These are phyloP conservation scores for Buteo buteo DNA, from an alignment of 2,113 vertebrate species.

Conservation along the genomic window DNA sequence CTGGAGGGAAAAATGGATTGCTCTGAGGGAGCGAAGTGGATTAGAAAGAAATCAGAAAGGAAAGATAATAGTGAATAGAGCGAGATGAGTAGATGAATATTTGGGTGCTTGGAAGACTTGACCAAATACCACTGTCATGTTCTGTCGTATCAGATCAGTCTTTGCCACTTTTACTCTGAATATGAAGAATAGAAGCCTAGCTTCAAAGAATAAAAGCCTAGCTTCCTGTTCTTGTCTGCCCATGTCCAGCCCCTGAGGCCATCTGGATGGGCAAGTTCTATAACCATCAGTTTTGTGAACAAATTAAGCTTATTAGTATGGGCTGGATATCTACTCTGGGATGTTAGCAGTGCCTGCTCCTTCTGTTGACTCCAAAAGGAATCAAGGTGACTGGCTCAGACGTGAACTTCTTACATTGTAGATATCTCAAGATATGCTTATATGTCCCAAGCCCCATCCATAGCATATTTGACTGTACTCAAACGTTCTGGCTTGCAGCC, in stretches of 20 bases:
- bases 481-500: not conserved
- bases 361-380: not conserved
- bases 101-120: not conserved
- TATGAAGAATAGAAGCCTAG: not conserved
- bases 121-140: not conserved
- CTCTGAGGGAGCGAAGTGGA: not conserved
- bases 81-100: not conserved
- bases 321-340: not conserved
- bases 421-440: fast-evolving
- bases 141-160: not conserved
- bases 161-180: not conserved
- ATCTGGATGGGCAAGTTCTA: not conserved
- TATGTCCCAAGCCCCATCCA: not conserved
- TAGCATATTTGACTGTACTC: not conserved
- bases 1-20: not conserved
- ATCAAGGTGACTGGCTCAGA: fast-evolving
- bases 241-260: not conserved
- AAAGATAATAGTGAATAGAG: not conserved
- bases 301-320: not conserved
- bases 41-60: not conserved
- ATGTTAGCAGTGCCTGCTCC: not conserved
- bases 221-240: not conserved
- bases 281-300: not conserved
- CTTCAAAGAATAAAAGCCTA: not conserved
- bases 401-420: not conserved